Conservation (phyloP, 64 coral and sea anemone species). For the Dendrophyllia cribrosa region DNA sequence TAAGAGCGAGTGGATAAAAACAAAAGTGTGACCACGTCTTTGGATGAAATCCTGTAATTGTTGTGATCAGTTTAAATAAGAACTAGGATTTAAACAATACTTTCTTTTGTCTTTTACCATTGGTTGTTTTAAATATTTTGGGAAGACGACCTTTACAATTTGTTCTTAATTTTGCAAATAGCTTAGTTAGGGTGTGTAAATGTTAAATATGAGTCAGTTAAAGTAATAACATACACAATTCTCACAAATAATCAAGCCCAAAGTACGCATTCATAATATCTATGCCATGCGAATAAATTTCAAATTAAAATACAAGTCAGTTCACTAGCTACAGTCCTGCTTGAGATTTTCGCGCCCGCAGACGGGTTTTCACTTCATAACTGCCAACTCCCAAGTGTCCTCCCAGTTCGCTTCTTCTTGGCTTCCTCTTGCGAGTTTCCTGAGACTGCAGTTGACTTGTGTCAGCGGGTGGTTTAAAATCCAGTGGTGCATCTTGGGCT, state of each 20-base stretch:
- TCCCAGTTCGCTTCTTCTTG: conserved; percentile 20
- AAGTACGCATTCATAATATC: background rate
- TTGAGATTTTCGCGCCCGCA: conserved; percentile 66
- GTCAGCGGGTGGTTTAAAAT: conserved; percentile 21
- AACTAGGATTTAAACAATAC: too few species aligned
- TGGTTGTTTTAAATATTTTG: too few species aligned
- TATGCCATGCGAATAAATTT: background rate
- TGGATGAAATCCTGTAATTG: too few species aligned
- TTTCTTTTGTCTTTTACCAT: too few species aligned
- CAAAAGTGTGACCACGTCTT: too few species aligned
- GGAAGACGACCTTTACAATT: too few species aligned
- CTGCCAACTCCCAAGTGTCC: background rate
- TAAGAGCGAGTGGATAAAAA: too few species aligned
- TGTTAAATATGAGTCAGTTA: background rate
- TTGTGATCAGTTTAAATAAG: too few species aligned
- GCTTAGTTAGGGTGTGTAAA: background rate
- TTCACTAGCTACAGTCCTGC: conserved; percentile 39
- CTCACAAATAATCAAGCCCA: background rate
- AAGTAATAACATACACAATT: background rate
- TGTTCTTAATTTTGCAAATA: background rate
- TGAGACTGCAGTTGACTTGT: background rate
- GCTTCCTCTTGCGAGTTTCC: background rate
- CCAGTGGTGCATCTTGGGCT: background rate
- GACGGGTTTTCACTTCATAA: conserved; percentile 42
- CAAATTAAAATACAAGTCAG: background rate